Evolutionary conservation across 2,888 invertebrate species (phyloP), one percentile per base, ranked within the genome.

Genomic region (Parascotia fuliginaria): DNA sequence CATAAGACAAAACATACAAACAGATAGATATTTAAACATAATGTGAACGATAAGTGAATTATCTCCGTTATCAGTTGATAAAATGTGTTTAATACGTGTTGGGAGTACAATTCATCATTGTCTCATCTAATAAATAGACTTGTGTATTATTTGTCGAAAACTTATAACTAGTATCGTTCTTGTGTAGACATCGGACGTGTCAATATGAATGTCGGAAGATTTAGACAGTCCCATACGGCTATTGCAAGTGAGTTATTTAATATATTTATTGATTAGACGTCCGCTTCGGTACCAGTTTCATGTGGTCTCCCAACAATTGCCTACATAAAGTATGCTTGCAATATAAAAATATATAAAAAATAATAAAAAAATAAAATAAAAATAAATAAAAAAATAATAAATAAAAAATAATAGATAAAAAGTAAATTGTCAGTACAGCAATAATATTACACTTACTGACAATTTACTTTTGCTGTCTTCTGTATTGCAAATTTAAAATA

Each of bases 151-250:
- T 31, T 31, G 9, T 9, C 31, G 13, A 13, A 31, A 29, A 29
- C n/a, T n/a, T n/a, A n/a, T n/a, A 22, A 13, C 24, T 7, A 7
- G 6, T 37, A 12, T 6, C 6, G n/a, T 24, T 24, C 16, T 9
- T 3, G 37, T 13, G 24, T 9, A 13, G n/a, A 19, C 11, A 19
- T 9, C 6, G 0, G 7, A 22, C 19, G 19, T 37, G 13, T 12
- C 15, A 15, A 32, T 0, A 42, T 42, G 42, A 42, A 33, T 42
- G 13, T 42, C 11, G 42, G 42, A 14, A 24, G 33, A 27, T 11
- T 42, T 24, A 22, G 33, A 0, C 42, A 42, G 13, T 42, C 24
- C 7, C 42, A 42, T 6, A 42, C 42, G 33, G 42, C 42, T 4
- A 13, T 33, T 5, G 41, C 41, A 13, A 22, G 41, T 41, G 32